Percentiles rank a stretch among this genome's conserved stretches.
These are phyloP conservation scores for Andrena flavipes DNA, from an alignment of 2,888 invertebrate genomes.

Conservation along the genomic window DNA sequence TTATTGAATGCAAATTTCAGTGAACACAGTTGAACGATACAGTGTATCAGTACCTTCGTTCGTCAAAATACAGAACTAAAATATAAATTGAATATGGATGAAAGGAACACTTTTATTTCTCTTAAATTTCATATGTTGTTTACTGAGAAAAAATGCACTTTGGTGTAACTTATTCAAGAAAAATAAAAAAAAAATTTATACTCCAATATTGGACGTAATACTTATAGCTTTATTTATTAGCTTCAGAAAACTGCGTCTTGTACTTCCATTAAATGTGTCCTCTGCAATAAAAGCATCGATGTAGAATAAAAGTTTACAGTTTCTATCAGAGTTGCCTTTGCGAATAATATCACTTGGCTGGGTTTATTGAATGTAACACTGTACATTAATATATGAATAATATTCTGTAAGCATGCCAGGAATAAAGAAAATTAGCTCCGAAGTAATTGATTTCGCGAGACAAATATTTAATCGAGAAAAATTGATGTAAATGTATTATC, in stretches of 20 bases:
- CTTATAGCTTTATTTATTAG: slow-evolving; percentile 23
- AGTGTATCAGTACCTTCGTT: slow-evolving; percentile 2
- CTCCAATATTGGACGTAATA: slow-evolving; percentile 10
- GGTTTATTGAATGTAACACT: neutral
- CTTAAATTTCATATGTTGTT: slow-evolving; percentile 13
- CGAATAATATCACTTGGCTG: too few species aligned
- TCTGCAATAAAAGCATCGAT: slow-evolving; percentile 37
- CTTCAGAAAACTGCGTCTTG: slow-evolving; percentile 10
- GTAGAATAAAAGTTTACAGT: neutral
- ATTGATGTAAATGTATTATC: neutral
- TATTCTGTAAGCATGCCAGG: too few species aligned
- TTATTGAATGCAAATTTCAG: slow-evolving; percentile 24
- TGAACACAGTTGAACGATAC: slow-evolving; percentile 18
- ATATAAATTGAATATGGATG: slow-evolving; percentile 14
- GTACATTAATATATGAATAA: neutral
- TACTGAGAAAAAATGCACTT: slow-evolving; percentile 16
- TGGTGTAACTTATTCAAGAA: slow-evolving; percentile 10
- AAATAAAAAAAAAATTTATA: slow-evolving; percentile 9
- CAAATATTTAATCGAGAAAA: neutral
- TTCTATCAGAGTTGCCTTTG: too few species aligned
- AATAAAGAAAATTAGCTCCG: neutral
- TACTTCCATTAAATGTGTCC: slow-evolving; percentile 23
- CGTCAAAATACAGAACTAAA: slow-evolving; percentile 32
- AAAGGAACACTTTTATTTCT: slow-evolving; percentile 3
- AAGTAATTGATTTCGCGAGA: neutral